Conservation (phyloP, 2,797 vertebrate species). For the Mionectes olivaceus region DNA sequence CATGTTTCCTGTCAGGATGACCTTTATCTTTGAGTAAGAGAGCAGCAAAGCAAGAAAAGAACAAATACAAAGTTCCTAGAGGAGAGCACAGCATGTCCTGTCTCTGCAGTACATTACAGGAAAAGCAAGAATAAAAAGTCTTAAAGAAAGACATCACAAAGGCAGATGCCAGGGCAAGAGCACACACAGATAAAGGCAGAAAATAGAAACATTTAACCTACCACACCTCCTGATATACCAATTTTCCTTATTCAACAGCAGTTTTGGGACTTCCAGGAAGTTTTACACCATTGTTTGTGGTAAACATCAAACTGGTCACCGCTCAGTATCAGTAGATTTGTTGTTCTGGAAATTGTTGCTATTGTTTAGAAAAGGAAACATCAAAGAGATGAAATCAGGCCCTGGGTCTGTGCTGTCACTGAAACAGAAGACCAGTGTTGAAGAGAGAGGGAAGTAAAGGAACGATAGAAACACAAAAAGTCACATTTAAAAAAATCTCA, state of each 20-base stretch:
- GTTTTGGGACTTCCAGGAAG: neutral
- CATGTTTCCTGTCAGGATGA: conserved; percentile 31
- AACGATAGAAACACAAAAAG: neutral
- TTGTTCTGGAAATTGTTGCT: neutral
- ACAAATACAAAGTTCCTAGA: conserved; percentile 30
- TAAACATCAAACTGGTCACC: neutral
- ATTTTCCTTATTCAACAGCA: neutral
- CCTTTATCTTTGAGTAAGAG: conserved; percentile 39
- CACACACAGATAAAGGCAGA: neutral
- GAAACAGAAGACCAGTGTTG: neutral
- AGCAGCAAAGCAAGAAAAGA: conserved; percentile 23
- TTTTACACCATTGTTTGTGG: neutral
- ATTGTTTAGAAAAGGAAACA: neutral
- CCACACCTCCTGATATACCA: neutral
- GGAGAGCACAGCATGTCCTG: neutral
- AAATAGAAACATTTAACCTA: neutral
- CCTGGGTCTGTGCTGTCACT: neutral
- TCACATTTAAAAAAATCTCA: neutral
- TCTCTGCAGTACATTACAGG: neutral
- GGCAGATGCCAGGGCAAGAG: neutral
- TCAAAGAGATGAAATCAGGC: neutral
- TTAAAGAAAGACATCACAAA: conserved; percentile 1
- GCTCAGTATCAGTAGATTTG: neutral
- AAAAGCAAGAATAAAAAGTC: neutral
- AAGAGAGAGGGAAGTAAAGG: neutral